phyloP scores from a whole-genome alignment of 2,888 invertebrate genomes.

The Cordilura impudica region DNA sequence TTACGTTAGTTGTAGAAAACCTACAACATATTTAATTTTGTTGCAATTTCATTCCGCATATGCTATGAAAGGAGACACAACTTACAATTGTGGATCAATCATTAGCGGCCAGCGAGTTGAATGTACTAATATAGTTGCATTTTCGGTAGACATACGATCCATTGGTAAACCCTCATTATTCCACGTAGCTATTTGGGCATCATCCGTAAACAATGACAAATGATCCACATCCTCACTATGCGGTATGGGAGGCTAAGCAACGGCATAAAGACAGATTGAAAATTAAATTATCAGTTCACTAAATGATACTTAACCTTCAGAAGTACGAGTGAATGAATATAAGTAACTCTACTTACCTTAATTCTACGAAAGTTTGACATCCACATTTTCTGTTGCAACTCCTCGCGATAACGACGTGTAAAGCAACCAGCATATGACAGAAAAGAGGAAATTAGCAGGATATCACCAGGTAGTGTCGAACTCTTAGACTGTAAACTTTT shows the following conservation, averaged over 20 bases:
- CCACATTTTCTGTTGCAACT: conserved; percentile 90
- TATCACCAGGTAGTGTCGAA: conserved; percentile 93
- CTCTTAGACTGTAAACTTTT: conserved; percentile 84
- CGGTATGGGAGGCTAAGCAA: conserved; percentile 84
- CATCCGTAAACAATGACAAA: conserved; percentile 90
- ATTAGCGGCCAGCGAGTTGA: conserved; percentile 96
- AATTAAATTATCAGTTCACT: conserved; percentile 7
- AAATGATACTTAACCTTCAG: not conserved
- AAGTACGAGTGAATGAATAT: not conserved
- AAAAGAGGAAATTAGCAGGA: conserved; percentile 93
- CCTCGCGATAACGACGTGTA: conserved; percentile 88
- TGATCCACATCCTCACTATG: conserved; percentile 89
- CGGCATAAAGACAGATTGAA: conserved; percentile 3
- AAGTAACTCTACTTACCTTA: conserved; percentile 78
- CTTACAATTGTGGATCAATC: conserved; percentile 93
- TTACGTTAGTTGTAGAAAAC: too few relatives aligned
- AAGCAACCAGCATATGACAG: conserved; percentile 98
- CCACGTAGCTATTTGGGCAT: conserved; percentile 95
- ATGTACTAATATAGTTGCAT: conserved; percentile 94
- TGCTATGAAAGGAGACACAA: not conserved
- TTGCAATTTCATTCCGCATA: too few relatives aligned
- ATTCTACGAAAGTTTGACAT: conserved; percentile 86
- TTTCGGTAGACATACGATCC: conserved; percentile 96
- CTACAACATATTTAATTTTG: too few relatives aligned
- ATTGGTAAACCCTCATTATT: conserved; percentile 96